phyloP scores from a whole-genome alignment of 2,113 vertebrate species.

The Todiramphus saurophagus region DNA sequence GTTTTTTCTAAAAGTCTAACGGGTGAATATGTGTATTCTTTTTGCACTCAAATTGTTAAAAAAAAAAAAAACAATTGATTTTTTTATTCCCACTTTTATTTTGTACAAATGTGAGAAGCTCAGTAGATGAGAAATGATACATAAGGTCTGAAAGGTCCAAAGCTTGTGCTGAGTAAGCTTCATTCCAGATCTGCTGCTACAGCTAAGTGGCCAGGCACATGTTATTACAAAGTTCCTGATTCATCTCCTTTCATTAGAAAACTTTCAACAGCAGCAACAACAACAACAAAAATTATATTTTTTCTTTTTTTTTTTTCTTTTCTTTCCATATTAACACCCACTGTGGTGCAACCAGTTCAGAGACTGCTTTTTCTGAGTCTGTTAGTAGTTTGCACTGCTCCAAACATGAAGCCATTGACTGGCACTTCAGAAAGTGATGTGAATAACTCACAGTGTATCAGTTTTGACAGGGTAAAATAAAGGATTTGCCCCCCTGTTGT shows the following conservation, averaged over 20 bases:
- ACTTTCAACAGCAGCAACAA: background rate
- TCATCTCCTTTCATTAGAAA: slow-evolving; percentile 49
- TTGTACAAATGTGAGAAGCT: background rate
- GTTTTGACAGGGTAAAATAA: slow-evolving; percentile 61
- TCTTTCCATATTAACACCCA: background rate
- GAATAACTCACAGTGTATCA: slow-evolving; percentile 19
- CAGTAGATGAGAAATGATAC: slow-evolving; percentile 27
- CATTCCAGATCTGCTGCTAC: slow-evolving; percentile 7
- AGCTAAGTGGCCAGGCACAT: background rate
- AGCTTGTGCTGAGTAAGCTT: slow-evolving; percentile 28
- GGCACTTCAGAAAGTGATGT: slow-evolving; percentile 1
- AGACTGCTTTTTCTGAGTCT: background rate
- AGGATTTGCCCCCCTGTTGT: slow-evolving; percentile 33
- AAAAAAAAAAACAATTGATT: background rate
- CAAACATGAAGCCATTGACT: background rate
- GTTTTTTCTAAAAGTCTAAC: background rate
- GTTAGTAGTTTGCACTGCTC: background rate
- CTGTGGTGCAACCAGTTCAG: background rate
- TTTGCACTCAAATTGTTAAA: background rate
- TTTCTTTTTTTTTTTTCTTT: background rate
- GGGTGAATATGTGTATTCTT: background rate
- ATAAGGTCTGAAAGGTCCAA: slow-evolving; percentile 39
- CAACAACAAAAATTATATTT: background rate
- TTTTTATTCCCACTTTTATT: background rate
- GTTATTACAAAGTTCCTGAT: slow-evolving; percentile 41